phyloP scores from a whole-genome alignment of 2,888 invertebrate species.

The Idaea aversata region DNA sequence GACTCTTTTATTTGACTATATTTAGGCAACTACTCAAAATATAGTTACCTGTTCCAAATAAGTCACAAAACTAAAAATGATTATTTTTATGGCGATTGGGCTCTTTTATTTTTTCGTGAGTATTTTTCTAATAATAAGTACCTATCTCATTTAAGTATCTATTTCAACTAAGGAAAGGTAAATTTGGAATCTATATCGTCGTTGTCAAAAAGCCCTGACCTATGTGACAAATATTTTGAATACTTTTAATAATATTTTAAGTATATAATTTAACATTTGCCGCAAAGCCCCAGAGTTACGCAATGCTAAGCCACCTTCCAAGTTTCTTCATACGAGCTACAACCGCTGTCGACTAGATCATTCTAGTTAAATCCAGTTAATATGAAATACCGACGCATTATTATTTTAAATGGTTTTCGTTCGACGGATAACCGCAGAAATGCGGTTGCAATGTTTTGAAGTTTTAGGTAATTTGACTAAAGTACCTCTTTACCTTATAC shows the following conservation, averaged over 20 bases:
- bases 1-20: too few relatives aligned
- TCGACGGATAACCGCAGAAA: conserved; percentile 22
- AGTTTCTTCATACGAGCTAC: conserved; percentile 53
- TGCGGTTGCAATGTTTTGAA: conserved; percentile 6
- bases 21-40: too few relatives aligned
- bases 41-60: too few relatives aligned
- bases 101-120: too few relatives aligned
- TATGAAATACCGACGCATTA: conserved; percentile 47
- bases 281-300: background rate
- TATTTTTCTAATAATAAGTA: background rate
- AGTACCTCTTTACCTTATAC: background rate
- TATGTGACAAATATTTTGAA: too few relatives aligned
- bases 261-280: background rate
- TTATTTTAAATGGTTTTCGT: conserved; percentile 41
- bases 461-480: background rate
- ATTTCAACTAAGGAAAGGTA: too few relatives aligned
- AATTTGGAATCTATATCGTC: too few relatives aligned
- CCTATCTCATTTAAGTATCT: too few relatives aligned
- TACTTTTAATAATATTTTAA: background rate
- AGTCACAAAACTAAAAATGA: too few relatives aligned
- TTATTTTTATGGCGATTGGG: too few relatives aligned
- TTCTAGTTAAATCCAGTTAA: conserved; percentile 55
- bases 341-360: conserved; percentile 42
- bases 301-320: conserved; percentile 35
- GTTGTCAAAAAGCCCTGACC: too few relatives aligned